These are phyloP conservation scores for Papilio elwesi DNA, from an alignment of 2,888 invertebrate genomes.

Conservation along the genomic window DNA sequence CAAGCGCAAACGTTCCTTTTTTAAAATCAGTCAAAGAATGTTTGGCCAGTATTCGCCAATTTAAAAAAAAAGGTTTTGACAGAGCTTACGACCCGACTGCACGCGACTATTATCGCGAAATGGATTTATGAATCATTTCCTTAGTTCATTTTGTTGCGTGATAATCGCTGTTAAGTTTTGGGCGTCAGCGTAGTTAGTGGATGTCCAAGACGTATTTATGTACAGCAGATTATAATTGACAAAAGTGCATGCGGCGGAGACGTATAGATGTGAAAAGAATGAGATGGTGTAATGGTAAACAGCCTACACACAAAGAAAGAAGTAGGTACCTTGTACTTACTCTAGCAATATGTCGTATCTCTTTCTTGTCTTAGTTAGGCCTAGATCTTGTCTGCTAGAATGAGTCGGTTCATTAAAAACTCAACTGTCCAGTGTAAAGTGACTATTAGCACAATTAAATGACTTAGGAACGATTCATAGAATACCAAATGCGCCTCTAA, in stretches of 20 bases:
- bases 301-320: neutral
- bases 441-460: neutral
- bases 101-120: slow-evolving; percentile 17
- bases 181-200: neutral
- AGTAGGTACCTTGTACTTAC: neutral
- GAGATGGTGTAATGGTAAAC: no score
- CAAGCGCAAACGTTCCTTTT: no score
- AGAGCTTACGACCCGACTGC: no score
- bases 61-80: no score
- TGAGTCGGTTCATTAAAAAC: neutral
- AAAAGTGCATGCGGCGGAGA: no score
- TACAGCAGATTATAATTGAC: no score
- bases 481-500: neutral
- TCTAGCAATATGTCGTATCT: neutral
- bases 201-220: neutral
- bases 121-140: slow-evolving; percentile 13
- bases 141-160: slow-evolving; percentile 10
- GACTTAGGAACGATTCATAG: neutral
- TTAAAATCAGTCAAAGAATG: no score
- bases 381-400: neutral
- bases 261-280: no score
- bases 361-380: neutral
- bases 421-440: neutral
- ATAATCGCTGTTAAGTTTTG: slow-evolving; percentile 1
- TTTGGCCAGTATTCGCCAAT: no score